Evolutionary conservation across 2,888 invertebrate genomes (phyloP), one percentile per base, ranked within the genome.

Genomic region (Nudaria mundana): DNA sequence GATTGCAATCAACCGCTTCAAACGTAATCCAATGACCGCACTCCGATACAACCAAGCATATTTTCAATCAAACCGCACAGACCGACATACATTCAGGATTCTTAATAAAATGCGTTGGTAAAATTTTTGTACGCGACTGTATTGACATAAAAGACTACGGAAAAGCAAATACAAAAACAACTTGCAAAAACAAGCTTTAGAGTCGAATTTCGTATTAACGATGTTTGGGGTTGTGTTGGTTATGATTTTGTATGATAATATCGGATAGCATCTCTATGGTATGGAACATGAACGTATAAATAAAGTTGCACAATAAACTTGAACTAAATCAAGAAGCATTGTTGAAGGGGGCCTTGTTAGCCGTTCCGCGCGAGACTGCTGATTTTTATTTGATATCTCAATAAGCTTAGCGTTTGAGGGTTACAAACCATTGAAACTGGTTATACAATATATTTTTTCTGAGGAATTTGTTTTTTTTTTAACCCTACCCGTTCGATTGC

Each of bases 371-470:
- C 69, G 71, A 77, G 79, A 77, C 82, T 81, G 81, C 85, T 85
- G 86, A 87, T 86, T 86, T 86, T 85, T 86, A 84, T 87, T 86
- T 83, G 86, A 88, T 86, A 86, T 87, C 86, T 85, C 84, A 86
- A 88, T 86, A 85, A 81, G 78, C 71, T 71, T 74, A 66, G 68
- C 70, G 66, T 68, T 74, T 70, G 73, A 73, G 81, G 82, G 76
- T 71, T 73, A 66, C 62, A 66, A 75, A 80, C 73, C 71, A 63
- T 76, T 73, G 48, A 56, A 63, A 49, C 47, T 45, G 43, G 44
- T 44, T 39, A 52, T 64, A 65, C 60, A 60, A 63, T 63, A n/a
- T n/a, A 66, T 65, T 76, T 78, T 72, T 71, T 62, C 52, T 48
- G 49, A 59, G 56, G 63, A 63, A 66, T 67, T 71, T 42, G 33